These are phyloP conservation scores for Nymphalis c-album DNA, from an alignment of 2,888 invertebrate genomes.

Conservation along the genomic window DNA sequence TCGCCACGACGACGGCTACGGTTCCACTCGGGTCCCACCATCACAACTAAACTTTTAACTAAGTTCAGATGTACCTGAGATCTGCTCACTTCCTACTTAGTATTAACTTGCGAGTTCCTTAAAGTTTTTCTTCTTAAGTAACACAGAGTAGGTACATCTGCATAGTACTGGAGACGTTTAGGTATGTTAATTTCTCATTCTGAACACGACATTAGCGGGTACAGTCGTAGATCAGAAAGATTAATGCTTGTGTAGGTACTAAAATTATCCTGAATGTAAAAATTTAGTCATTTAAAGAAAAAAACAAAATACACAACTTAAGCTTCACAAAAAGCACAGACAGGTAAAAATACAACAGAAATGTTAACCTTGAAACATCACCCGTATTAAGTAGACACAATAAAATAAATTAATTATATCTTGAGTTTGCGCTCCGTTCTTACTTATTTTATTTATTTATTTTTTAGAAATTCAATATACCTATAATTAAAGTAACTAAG, in stretches of 20 bases:
- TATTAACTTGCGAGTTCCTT: background rate
- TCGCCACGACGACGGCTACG: slow-evolving; percentile 16
- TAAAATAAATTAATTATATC: too few relatives aligned
- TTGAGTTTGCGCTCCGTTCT: too few relatives aligned
- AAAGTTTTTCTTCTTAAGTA: background rate
- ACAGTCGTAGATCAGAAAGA: background rate
- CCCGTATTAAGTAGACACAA: too few relatives aligned
- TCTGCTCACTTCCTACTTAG: background rate
- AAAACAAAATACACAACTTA: too few relatives aligned
- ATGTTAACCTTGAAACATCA: too few relatives aligned
- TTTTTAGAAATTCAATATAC: too few relatives aligned
- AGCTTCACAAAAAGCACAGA: too few relatives aligned
- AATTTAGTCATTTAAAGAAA: too few relatives aligned
- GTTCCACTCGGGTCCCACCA: slow-evolving; percentile 9
- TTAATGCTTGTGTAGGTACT: background rate
- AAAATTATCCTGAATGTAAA: background rate
- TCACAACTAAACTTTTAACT: slow-evolving; percentile 7
- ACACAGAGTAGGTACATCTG: background rate
- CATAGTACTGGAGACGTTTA: background rate
- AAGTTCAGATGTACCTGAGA: slow-evolving; percentile 1
- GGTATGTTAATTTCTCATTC: too few relatives aligned
- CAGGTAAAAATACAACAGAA: too few relatives aligned
- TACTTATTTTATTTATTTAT: too few relatives aligned
- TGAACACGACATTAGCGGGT: background rate
- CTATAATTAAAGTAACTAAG: too few relatives aligned